phyloP scores from a whole-genome alignment of 2,113 vertebrate genomes.

The Emydocephalus ijimae region DNA sequence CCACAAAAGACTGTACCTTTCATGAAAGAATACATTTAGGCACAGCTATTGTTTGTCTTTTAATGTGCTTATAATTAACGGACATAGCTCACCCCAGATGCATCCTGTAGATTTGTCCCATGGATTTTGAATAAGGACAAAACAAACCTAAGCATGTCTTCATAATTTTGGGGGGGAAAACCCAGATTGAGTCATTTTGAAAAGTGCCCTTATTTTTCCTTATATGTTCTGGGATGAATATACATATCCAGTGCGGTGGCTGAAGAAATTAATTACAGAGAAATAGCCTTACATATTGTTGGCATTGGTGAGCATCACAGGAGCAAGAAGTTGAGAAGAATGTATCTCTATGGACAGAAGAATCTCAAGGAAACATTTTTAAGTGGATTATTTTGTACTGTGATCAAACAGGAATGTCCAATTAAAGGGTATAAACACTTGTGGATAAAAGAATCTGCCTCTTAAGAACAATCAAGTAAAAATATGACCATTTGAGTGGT shows the following conservation, averaged over 20 bases:
- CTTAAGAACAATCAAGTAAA: not conserved
- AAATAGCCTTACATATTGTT: not conserved
- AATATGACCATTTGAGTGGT: not conserved
- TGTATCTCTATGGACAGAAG: not conserved
- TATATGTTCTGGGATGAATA: not conserved
- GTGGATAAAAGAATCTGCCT: not conserved
- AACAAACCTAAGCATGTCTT: not conserved
- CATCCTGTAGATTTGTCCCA: not conserved
- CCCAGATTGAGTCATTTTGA: not conserved
- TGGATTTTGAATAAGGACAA: not conserved
- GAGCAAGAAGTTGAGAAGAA: not conserved
- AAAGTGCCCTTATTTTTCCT: not conserved
- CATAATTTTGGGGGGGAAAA: accelerated
- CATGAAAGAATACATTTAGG: conserved; percentile 17
- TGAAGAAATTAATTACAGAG: not conserved
- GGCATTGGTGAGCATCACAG: not conserved
- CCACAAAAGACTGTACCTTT: conserved; percentile 17
- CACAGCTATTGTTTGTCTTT: conserved; percentile 13
- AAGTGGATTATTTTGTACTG: not conserved
- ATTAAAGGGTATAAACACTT: not conserved
- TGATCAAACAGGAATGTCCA: not conserved
- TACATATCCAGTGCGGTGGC: not conserved
- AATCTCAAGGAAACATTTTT: not conserved
- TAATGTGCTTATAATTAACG: accelerated
- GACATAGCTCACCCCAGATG: not conserved